Conservation (phyloP, 2,888 invertebrate species). For the Leptogaster cylindrica region DNA sequence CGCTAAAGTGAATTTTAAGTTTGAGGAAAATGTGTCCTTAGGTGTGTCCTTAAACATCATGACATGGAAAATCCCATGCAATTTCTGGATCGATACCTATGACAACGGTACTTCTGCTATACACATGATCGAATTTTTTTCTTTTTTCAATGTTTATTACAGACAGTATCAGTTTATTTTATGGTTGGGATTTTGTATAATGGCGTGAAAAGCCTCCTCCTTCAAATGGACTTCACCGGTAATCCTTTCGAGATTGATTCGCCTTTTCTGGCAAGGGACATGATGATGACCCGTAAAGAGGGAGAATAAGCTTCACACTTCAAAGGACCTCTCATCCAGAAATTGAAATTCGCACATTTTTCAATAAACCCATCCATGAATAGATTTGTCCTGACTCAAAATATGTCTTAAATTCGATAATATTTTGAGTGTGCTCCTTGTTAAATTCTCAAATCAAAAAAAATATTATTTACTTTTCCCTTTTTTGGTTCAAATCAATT, state of each 20-base stretch:
- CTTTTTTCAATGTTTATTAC: conserved; percentile 2
- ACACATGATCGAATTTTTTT: conserved; percentile 8
- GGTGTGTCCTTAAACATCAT: conserved; percentile 7
- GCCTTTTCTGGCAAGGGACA: conserved; percentile 3
- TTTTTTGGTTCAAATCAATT: conserved; percentile 29
- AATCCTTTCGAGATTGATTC: conserved; percentile 14
- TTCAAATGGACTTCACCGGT: conserved; percentile 27
- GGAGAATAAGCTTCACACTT: conserved; percentile 12
- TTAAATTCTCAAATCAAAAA: conserved; percentile 14
- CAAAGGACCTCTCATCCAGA: conserved; percentile 7
- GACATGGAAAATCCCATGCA: conserved; percentile 16
- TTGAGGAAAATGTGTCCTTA: conserved; percentile 2
- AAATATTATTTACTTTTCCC: too few relatives aligned
- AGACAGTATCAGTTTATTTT: conserved; percentile 33
- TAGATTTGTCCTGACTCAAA: background rate
- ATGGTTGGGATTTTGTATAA: conserved; percentile 26
- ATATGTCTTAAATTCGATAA: conserved; percentile 12
- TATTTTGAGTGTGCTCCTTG: conserved; percentile 18
- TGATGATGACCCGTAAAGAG: conserved; percentile 24
- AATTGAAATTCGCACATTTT: conserved; percentile 12
- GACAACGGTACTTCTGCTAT: conserved; percentile 9
- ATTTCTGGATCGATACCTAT: conserved; percentile 18
- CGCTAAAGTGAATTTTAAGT: conserved; percentile 27
- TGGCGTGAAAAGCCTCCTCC: conserved; percentile 28
- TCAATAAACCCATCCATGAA: conserved; percentile 26